Conservation (phyloP, 2,888 invertebrate genomes). For the Leucoma salicis region DNA sequence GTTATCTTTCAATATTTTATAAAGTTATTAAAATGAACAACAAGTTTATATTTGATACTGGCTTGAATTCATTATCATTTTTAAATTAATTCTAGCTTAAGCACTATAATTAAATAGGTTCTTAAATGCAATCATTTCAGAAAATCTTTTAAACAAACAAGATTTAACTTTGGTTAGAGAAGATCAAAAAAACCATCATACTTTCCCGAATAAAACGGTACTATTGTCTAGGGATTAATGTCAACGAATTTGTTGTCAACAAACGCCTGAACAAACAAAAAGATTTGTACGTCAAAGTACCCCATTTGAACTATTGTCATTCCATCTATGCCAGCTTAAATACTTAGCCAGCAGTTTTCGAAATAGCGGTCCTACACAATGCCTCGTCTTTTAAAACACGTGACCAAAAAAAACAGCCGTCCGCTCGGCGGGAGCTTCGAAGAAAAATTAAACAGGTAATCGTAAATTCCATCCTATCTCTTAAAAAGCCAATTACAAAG, state of each 20-base stretch:
- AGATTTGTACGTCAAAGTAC: conserved; percentile 63
- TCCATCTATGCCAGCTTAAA: conserved; percentile 56
- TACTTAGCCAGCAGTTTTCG: conserved; percentile 48
- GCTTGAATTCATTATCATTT: too few species aligned
- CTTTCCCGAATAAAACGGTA: conserved; percentile 61
- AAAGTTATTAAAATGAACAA: too few species aligned
- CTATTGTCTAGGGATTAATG: conserved; percentile 79
- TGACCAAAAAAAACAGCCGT: conserved; percentile 25
- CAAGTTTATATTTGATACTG: too few species aligned
- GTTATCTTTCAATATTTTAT: too few species aligned
- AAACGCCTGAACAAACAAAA: conserved; percentile 79
- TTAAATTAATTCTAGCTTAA: too few species aligned
- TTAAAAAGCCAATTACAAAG: conserved; percentile 69
- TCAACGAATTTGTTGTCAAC: conserved; percentile 80
- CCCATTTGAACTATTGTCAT: conserved; percentile 61
- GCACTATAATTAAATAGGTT: too few species aligned
- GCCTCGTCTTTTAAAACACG: conserved; percentile 34
- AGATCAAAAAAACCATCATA: conserved; percentile 57
- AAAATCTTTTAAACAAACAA: conserved; percentile 67
- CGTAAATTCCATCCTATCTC: conserved; percentile 64
- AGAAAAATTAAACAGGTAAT: conserved; percentile 45
- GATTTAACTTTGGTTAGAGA: conserved; percentile 60
- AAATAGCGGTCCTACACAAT: conserved; percentile 44
- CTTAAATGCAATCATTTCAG: conserved; percentile 51
- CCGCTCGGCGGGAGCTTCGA: conserved; percentile 12